These are phyloP conservation scores for Sebastes ruberrimus DNA, from an alignment of 2,797 vertebrate species.

Conservation along the genomic window DNA sequence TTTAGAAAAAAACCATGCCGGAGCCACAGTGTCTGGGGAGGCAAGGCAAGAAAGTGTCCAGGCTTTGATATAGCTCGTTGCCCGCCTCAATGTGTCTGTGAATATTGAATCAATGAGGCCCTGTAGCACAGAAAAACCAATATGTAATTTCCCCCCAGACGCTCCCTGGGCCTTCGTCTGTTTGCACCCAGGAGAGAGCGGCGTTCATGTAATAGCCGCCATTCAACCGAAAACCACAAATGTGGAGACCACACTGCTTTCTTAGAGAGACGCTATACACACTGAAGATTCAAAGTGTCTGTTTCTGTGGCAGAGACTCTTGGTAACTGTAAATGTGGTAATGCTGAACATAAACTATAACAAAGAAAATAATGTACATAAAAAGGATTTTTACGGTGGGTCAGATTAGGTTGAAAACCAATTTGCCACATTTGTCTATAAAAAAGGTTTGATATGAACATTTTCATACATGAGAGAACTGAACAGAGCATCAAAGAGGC, in stretches of 20 bases:
- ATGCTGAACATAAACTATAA: slow-evolving; percentile 4
- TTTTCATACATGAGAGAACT: slow-evolving; percentile 8
- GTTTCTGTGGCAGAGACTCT: slow-evolving; percentile 2
- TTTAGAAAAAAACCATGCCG: slow-evolving; percentile 16
- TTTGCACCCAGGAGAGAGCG: slow-evolving; percentile 53
- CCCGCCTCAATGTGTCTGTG: slow-evolving; percentile 56
- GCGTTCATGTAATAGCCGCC: slow-evolving; percentile 40
- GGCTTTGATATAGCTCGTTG: slow-evolving; percentile 64
- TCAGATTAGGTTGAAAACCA: slow-evolving; percentile 1
- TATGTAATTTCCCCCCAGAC: slow-evolving; percentile 67
- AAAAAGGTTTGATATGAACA: not conserved
- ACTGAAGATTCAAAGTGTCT: slow-evolving; percentile 10
- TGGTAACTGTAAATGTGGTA: slow-evolving; percentile 8
- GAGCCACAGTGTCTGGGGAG: slow-evolving; percentile 41
- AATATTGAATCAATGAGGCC: slow-evolving; percentile 75
- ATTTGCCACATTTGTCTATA: not conserved
- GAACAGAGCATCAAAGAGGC: slow-evolving; percentile 19
- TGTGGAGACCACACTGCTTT: slow-evolving; percentile 44
- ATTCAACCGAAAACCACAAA: slow-evolving; percentile 54
- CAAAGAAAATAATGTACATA: slow-evolving; percentile 3
- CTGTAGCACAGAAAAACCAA: slow-evolving; percentile 66
- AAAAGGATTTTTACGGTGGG: slow-evolving; percentile 1
- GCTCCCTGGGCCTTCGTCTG: slow-evolving; percentile 31
- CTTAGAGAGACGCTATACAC: not conserved
- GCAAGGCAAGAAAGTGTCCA: slow-evolving; percentile 40